Evolutionary conservation across 53 echinoderm and acorn worm species (phyloP), one percentile per base, ranked within the genome.

Genomic region (Arbacia lixula): DNA sequence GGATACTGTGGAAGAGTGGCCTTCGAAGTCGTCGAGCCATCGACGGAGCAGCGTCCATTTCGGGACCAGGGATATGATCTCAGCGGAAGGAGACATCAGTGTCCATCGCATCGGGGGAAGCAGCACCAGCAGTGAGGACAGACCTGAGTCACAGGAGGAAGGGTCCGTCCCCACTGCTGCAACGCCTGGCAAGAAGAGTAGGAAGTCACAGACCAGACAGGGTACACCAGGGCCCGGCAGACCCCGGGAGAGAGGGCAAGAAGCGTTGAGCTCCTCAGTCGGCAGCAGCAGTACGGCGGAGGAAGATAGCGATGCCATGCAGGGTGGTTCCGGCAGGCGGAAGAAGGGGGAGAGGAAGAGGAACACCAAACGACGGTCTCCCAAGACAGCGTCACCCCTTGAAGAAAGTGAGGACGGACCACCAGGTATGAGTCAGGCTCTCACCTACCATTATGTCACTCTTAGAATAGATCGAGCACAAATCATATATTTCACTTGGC

Each of bases 1-100:
- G 46, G 46, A 10, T 8, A 46, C 46, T 14, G 46, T 10, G 46
- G 8, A 46, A 10, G 46, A 46, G 46, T 8, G 8, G 46, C 14
- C 46, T 46, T 8, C 6, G 14, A 46, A 10, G 8, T 20, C 30
- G 16, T 9, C 11, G 6, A 60, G 79, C 25, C 25, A 36, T 3
- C 36, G 42, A 16, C 79, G 61, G 27, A 78, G 60, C 42, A 78
- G 60, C 60, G 79, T 78, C 27, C 79, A 78, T 40, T 78, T 78
- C 41, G 39, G 36, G 12, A 78, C 79, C 27, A 57, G 60, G 79
- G 60, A 57, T 29, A 78, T 57, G 79, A 78, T 78, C 41, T 78
- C 79, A 3, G 25, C 28, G 12, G 39, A 36, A 12, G 79, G 79
- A 60, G 79, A 78, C 79, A 60, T 60, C 16, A 78, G 79, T 41